phyloP scores from a whole-genome alignment of 2,797 vertebrate species.

The Schizopygopsis pylzovi region DNA sequence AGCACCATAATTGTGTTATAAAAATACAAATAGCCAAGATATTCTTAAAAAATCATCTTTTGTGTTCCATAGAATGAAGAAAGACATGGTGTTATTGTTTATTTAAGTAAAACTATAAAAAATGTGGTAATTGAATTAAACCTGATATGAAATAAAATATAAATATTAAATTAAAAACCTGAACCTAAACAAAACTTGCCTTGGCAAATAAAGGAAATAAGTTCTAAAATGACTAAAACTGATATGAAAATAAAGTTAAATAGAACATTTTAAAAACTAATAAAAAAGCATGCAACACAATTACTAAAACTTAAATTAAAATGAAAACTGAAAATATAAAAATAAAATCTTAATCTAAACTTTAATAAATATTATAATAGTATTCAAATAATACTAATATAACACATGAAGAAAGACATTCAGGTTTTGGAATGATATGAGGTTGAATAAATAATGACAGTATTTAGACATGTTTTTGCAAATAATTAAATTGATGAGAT shows the following conservation, averaged over 20 bases:
- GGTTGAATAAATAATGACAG: background rate
- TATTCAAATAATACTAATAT: background rate
- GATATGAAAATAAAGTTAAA: background rate
- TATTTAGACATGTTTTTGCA: background rate
- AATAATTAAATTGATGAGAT: background rate
- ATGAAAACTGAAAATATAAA: background rate
- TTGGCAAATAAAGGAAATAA: background rate
- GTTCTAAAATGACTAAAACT: background rate
- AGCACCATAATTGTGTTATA: background rate
- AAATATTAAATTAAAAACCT: background rate
- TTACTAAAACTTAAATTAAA: background rate
- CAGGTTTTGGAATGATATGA: background rate
- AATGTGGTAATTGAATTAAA: fast-evolving
- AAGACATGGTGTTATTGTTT: background rate
- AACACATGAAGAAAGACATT: background rate
- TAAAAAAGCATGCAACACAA: background rate
- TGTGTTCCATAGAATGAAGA: background rate
- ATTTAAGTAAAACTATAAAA: background rate
- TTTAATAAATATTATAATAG: background rate
- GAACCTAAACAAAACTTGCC: background rate
- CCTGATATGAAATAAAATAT: background rate
- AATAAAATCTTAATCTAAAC: background rate
- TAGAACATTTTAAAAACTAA: background rate
- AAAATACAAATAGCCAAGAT: background rate
- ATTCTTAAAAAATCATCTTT: background rate